phyloP scores from a whole-genome alignment of 2,113 vertebrate species.

The Blennius ocellaris region DNA sequence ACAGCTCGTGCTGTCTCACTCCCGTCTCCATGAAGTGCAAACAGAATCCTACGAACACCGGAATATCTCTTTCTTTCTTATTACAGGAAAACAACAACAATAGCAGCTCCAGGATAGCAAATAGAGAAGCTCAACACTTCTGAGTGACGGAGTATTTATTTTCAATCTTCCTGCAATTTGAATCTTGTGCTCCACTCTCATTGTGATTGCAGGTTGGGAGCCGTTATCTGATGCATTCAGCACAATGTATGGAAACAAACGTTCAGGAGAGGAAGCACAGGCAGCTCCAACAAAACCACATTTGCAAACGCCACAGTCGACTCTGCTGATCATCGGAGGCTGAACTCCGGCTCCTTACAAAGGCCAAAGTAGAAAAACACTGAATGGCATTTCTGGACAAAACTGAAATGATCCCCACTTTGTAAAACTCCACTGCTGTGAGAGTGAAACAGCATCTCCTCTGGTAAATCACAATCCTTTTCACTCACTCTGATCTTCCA shows the following conservation, averaged over 20 bases:
- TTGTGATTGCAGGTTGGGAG: not conserved
- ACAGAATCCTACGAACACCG: constrained; percentile 22
- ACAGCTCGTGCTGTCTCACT: not conserved
- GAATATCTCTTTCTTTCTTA: constrained; percentile 13
- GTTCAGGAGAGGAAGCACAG: not conserved
- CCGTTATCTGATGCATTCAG: not conserved
- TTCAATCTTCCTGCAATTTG: constrained; percentile 13
- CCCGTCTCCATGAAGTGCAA: not conserved
- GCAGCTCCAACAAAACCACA: too few species aligned
- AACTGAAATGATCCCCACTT: constrained; percentile 23
- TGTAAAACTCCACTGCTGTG: constrained; percentile 28
- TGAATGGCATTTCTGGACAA: not conserved
- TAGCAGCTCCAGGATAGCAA: constrained; percentile 27
- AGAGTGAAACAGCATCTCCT: constrained; percentile 29
- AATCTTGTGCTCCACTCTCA: not conserved
- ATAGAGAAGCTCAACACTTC: constrained; percentile 15
- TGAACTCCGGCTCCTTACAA: not conserved
- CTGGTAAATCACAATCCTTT: constrained; percentile 41
- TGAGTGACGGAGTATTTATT: constrained; percentile 4
- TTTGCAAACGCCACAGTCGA: not conserved
- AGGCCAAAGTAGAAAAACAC: constrained; percentile 2
- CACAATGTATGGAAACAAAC: not conserved
- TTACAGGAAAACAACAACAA: not conserved
- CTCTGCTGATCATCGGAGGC: not conserved
- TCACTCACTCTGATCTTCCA: constrained; percentile 40